These are phyloP conservation scores for Rhadina sibilatrix DNA, from an alignment of 2,113 vertebrate species.

Conservation along the genomic window DNA sequence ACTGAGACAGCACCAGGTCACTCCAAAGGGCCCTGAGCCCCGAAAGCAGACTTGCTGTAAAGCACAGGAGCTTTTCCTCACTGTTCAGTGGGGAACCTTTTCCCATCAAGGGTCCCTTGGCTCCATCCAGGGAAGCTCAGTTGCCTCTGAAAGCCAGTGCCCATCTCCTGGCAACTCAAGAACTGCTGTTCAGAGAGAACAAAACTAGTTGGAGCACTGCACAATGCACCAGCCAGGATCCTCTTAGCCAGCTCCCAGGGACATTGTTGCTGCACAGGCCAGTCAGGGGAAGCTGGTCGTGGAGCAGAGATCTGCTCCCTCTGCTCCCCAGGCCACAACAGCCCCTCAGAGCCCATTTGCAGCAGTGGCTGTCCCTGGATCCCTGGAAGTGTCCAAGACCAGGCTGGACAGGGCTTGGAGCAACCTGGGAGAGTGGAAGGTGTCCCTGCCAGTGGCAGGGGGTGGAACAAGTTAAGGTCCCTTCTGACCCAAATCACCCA, in stretches of 20 bases:
- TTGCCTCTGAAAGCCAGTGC: neutral
- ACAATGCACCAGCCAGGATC: neutral
- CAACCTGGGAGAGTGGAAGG: rapidly evolving
- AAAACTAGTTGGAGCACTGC: neutral
- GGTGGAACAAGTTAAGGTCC: rapidly evolving
- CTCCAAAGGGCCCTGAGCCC: neutral
- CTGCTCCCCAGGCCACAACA: neutral
- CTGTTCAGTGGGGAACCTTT: neutral
- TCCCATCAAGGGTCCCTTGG: neutral
- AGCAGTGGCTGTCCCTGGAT: neutral
- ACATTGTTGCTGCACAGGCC: neutral
- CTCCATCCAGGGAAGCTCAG: neutral
- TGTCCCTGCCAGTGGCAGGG: neutral
- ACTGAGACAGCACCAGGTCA: neutral
- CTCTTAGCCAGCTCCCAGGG: neutral
- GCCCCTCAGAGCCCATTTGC: neutral
- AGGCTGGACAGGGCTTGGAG: rapidly evolving
- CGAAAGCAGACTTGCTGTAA: neutral
- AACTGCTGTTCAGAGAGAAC: neutral
- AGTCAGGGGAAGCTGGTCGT: rapidly evolving
- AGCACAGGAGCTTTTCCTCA: neutral
- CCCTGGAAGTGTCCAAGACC: neutral
- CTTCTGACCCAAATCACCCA: neutral
- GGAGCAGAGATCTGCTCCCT: neutral
- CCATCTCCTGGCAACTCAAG: neutral